Evolutionary conservation across 2,888 invertebrate genomes (phyloP).

Genomic region (Dyspetes luteomarginatus): DNA sequence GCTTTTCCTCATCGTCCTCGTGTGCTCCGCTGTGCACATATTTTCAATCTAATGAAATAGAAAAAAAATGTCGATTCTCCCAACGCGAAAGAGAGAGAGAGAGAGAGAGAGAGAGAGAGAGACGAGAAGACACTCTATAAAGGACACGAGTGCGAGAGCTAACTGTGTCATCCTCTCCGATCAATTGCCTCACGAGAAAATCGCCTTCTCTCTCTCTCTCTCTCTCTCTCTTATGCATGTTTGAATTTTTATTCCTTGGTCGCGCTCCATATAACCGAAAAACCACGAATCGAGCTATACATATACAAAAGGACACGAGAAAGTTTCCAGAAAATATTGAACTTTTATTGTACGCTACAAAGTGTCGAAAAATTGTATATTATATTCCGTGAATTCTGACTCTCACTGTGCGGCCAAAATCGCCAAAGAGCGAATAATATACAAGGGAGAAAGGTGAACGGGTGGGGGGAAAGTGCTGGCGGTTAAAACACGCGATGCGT

Average conservation of each 20-base stretch:
- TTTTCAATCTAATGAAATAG: conserved; percentile 7
- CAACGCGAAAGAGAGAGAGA: not conserved
- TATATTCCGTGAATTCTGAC: too few relatives aligned
- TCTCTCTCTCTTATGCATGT: too few relatives aligned
- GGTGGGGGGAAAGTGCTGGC: conserved; percentile 18
- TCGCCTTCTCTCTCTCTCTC: too few relatives aligned
- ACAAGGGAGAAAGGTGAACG: not conserved
- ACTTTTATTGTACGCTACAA: too few relatives aligned
- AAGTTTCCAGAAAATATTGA: too few relatives aligned
- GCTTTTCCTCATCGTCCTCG: too few relatives aligned
- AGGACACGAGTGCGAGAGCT: not conserved
- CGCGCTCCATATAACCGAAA: too few relatives aligned
- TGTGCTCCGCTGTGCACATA: conserved; percentile 2
- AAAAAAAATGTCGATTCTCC: conserved; percentile 5
- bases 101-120: not conserved
- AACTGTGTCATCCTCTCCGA: conserved; percentile 28
- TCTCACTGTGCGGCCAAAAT: too few relatives aligned
- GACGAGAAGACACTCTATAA: not conserved
- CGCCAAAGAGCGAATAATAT: not conserved
- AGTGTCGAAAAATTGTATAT: too few relatives aligned
- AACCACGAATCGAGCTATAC: too few relatives aligned
- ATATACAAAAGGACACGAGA: too few relatives aligned
- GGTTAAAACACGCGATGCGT: conserved; percentile 58
- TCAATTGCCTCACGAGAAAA: conserved; percentile 1
- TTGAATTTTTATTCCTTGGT: too few relatives aligned